Evolutionary conservation across 1,140 invertebrate species (phyloP).

Genomic region (Drosophila ambigua): DNA sequence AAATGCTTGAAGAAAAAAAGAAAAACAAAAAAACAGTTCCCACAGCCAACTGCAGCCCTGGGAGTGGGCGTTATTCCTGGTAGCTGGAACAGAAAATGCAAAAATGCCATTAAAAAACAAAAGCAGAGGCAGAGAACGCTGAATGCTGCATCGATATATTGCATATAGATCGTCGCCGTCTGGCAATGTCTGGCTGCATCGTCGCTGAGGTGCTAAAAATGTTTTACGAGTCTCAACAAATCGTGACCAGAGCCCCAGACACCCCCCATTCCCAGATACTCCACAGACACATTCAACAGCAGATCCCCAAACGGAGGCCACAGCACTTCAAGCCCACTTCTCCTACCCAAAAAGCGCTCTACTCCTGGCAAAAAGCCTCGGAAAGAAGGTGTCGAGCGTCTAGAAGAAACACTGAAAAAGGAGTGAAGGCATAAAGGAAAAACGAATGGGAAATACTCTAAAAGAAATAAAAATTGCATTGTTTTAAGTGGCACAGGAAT

Average conservation of each 20-base stretch:
- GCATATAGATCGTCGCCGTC: slow-evolving; percentile 62
- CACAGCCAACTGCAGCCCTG: slow-evolving; percentile 26
- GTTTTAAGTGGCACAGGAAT: too few species aligned
- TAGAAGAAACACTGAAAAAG: slow-evolving; percentile 3
- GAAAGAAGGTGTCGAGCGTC: slow-evolving; percentile 49
- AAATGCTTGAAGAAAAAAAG: neutral
- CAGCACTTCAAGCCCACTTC: neutral
- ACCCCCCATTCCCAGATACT: slow-evolving; percentile 40
- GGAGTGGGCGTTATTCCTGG: slow-evolving; percentile 73
- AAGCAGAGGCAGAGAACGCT: slow-evolving; percentile 19
- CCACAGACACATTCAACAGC: slow-evolving; percentile 19
- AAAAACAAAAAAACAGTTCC: slow-evolving; percentile 47
- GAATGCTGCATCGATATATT: slow-evolving; percentile 53
- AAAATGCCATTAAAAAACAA: slow-evolving; percentile 72
- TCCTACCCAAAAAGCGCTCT: slow-evolving; percentile 15
- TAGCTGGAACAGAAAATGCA: slow-evolving; percentile 57
- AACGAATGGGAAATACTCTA: slow-evolving; percentile 7
- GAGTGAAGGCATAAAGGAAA: neutral
- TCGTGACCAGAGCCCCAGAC: slow-evolving; percentile 72
- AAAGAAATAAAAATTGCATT: too few species aligned
- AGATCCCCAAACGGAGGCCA: slow-evolving; percentile 16
- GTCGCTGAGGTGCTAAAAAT: slow-evolving; percentile 78
- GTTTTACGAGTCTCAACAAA: slow-evolving; percentile 82
- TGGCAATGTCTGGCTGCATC: slow-evolving; percentile 2
- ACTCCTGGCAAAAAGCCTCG: too few species aligned